A percentile compares a stretch with the other conserved stretches of the same genome.
Evolutionary conservation across 2,888 invertebrate genomes (phyloP).

Genomic region (Bugula neritina): DNA sequence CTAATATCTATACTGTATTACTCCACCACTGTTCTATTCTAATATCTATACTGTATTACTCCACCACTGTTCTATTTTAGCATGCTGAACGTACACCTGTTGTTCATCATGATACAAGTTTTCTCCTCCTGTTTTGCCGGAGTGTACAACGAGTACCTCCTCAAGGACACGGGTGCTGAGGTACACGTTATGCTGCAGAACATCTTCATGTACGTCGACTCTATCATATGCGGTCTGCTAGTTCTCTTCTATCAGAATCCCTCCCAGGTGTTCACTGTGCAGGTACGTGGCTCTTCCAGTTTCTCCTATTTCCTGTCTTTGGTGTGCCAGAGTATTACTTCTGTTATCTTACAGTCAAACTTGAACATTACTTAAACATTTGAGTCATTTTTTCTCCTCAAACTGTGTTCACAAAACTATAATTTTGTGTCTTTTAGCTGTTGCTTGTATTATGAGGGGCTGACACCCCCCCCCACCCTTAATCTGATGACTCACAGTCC

Average conservation of each 20-base stretch:
- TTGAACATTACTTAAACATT: no score
- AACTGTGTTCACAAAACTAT: no score
- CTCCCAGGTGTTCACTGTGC: slow-evolving; percentile 13
- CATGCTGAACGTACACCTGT: slow-evolving; percentile 30
- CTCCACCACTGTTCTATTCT: no score
- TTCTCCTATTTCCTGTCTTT: background rate
- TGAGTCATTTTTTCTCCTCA: no score
- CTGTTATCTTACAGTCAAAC: no score
- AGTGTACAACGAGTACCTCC: slow-evolving; percentile 87
- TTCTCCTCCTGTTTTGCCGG: slow-evolving; percentile 89
- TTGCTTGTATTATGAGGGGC: no score
- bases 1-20: no score
- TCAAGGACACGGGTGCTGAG: slow-evolving; percentile 70
- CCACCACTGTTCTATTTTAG: no score
- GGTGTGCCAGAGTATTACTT: background rate
- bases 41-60: no score
- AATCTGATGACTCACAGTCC: no score
- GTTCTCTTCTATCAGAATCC: slow-evolving; percentile 1
- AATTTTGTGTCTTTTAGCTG: no score
- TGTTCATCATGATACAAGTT: slow-evolving; percentile 62
- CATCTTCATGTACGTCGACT: slow-evolving; percentile 89
- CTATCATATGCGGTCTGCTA: slow-evolving; percentile 69
- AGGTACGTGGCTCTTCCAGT: background rate
- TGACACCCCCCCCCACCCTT: no score
- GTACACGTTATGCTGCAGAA: slow-evolving; percentile 88